A percentile compares a stretch with the other conserved stretches of the same genome.
phyloP scores from a whole-genome alignment of 2,888 invertebrate genomes.

The Zygothrica quintamaculata region DNA sequence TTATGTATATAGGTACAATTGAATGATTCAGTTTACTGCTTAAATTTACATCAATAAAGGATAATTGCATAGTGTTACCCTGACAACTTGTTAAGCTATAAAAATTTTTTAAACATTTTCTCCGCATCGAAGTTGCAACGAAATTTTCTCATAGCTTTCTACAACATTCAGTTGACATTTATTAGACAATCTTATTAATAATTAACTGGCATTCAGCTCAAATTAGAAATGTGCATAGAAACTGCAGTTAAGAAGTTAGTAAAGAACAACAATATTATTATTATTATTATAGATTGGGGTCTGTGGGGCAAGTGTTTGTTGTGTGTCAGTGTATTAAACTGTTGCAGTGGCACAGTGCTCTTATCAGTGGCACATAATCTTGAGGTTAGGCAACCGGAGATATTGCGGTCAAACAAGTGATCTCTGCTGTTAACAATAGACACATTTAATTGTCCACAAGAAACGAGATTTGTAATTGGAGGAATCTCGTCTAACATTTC shows the following conservation, averaged over 20 bases:
- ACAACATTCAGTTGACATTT: slow-evolving; percentile 6
- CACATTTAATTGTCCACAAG: slow-evolving; percentile 15
- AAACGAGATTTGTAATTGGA: slow-evolving; percentile 35
- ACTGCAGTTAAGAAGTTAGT: slow-evolving; percentile 10
- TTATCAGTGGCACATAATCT: slow-evolving; percentile 27
- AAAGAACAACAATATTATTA: no score
- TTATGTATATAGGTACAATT: background rate
- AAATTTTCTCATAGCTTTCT: slow-evolving; percentile 14
- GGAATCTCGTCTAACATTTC: slow-evolving; percentile 18
- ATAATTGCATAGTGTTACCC: no score
- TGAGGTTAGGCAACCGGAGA: slow-evolving; percentile 11
- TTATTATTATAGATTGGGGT: slow-evolving; percentile 30
- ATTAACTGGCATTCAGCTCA: slow-evolving; percentile 8
- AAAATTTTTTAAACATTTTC: no score
- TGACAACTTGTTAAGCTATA: no score
- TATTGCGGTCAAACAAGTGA: slow-evolving; percentile 26
- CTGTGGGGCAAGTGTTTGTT: slow-evolving; percentile 31
- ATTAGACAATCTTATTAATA: background rate
- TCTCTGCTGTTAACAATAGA: slow-evolving; percentile 15
- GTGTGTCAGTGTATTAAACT: slow-evolving; percentile 3
- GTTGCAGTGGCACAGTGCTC: background rate
- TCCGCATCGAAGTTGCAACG: no score
- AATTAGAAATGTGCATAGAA: slow-evolving; percentile 10
- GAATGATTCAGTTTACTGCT: no score
- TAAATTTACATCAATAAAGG: no score